A percentile compares a stretch with the other conserved stretches of the same genome.
Evolutionary conservation across 2,888 invertebrate species (phyloP).

Genomic region (Temnothorax ravouxi): DNA sequence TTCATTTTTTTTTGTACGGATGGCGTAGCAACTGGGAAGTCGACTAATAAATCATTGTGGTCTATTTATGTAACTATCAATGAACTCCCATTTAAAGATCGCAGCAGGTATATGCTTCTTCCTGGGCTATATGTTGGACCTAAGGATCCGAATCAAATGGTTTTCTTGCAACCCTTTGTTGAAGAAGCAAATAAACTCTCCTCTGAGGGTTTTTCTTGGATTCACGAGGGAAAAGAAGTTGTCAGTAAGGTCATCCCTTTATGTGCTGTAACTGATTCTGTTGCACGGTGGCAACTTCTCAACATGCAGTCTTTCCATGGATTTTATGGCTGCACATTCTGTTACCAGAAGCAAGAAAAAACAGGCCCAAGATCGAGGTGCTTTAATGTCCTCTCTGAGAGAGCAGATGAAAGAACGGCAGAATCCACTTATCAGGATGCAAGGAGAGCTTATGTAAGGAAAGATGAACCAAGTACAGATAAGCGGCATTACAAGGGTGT

Average conservation of each 20-base stretch:
- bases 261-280: conserved; percentile 48
- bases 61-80: conserved; percentile 51
- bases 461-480: neutral
- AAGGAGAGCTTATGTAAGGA: conserved; percentile 27
- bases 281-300: conserved; percentile 41
- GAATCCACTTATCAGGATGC: conserved; percentile 43
- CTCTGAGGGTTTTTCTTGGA: conserved; percentile 37
- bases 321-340: conserved; percentile 46
- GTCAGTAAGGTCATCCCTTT: conserved; percentile 35
- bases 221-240: conserved; percentile 27
- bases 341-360: conserved; percentile 38
- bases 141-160: conserved; percentile 40
- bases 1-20: conserved; percentile 37
- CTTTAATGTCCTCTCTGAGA: conserved; percentile 32
- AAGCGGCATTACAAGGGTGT: conserved; percentile 37
- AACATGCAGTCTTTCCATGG: conserved; percentile 49
- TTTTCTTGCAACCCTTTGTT: conserved; percentile 43
- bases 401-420: conserved; percentile 20
- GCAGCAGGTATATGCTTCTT: conserved; percentile 33
- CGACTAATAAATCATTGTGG: conserved; percentile 31
- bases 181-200: conserved; percentile 38
- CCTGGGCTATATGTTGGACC: conserved; percentile 37
- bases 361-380: conserved; percentile 22
- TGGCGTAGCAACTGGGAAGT: conserved; percentile 34
- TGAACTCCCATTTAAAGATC: conserved; percentile 41